Percentiles rank a stretch among this genome's conserved stretches.
phyloP scores from a whole-genome alignment of 2,888 invertebrate genomes.

The Zonitis immaculata region DNA sequence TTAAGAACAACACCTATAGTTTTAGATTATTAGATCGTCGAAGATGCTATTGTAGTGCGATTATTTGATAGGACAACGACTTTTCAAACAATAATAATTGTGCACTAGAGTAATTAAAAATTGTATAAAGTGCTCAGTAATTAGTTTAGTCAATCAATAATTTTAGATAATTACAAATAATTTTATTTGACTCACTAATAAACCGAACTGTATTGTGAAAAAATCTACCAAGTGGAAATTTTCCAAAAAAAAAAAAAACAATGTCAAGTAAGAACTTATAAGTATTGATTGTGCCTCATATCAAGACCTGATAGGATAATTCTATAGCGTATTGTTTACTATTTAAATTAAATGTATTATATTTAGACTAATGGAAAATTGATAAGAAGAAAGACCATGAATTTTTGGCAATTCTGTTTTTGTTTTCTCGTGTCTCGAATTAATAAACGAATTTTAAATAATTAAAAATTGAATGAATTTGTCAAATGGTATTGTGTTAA shows the following conservation, averaged over 20 bases:
- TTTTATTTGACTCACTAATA: no score
- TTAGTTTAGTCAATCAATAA: not conserved
- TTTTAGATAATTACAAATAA: not conserved
- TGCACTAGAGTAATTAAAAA: not conserved
- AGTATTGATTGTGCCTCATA: constrained; percentile 34
- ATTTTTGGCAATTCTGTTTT: not conserved
- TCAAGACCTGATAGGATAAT: constrained; percentile 28
- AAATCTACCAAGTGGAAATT: not conserved
- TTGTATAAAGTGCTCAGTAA: constrained; percentile 4
- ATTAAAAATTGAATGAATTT: not conserved
- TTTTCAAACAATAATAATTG: constrained; percentile 1
- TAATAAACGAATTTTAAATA: not conserved
- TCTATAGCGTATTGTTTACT: constrained; percentile 16
- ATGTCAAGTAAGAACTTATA: constrained; percentile 13
- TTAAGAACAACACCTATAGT: not conserved
- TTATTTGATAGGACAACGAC: constrained; percentile 5
- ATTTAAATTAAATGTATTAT: constrained; percentile 7
- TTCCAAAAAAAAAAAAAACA: not conserved
- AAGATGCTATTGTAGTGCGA: not conserved
- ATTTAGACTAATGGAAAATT: no score
- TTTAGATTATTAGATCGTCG: not conserved
- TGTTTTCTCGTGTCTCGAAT: not conserved
- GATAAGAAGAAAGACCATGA: not conserved
- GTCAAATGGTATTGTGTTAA: constrained; percentile 12
- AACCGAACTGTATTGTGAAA: not conserved